Percentiles rank a stretch among this genome's conserved stretches.
These are phyloP conservation scores for Pseudorectes ferrugineus DNA, from an alignment of 2,113 vertebrate species.

Conservation along the genomic window DNA sequence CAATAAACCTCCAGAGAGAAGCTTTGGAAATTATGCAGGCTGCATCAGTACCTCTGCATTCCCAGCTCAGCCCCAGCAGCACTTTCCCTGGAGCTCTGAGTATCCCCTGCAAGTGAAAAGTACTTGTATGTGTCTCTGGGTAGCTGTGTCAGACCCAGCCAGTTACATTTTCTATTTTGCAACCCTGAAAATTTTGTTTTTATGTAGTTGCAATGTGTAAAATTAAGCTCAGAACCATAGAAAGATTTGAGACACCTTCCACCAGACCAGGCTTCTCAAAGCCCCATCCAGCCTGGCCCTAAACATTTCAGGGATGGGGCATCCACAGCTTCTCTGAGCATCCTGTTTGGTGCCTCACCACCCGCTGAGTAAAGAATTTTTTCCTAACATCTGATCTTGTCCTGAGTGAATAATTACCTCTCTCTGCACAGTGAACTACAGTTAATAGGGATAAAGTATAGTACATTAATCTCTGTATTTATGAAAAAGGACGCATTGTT, in stretches of 20 bases:
- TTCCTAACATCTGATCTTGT: background rate
- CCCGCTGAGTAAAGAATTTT: background rate
- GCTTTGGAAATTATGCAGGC: background rate
- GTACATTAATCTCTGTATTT: constrained; percentile 9
- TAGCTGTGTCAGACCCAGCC: background rate
- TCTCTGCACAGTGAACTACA: background rate
- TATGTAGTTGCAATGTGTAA: background rate
- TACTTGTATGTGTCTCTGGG: accelerated
- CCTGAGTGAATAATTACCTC: background rate
- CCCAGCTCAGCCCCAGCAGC: background rate
- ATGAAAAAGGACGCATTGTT: background rate
- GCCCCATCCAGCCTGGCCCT: background rate
- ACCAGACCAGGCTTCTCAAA: background rate
- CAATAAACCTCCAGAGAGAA: background rate
- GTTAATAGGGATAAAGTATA: background rate
- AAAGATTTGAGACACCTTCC: background rate
- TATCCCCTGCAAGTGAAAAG: background rate
- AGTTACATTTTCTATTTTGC: background rate
- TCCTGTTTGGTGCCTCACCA: background rate
- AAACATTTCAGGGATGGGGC: background rate
- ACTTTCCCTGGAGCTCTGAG: background rate
- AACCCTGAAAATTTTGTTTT: background rate
- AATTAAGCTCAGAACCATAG: background rate
- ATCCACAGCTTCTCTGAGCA: background rate
- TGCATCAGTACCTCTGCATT: background rate